These are phyloP conservation scores for Lepidurus arcticus DNA, from an alignment of 1,140 invertebrate species.

Conservation along the genomic window DNA sequence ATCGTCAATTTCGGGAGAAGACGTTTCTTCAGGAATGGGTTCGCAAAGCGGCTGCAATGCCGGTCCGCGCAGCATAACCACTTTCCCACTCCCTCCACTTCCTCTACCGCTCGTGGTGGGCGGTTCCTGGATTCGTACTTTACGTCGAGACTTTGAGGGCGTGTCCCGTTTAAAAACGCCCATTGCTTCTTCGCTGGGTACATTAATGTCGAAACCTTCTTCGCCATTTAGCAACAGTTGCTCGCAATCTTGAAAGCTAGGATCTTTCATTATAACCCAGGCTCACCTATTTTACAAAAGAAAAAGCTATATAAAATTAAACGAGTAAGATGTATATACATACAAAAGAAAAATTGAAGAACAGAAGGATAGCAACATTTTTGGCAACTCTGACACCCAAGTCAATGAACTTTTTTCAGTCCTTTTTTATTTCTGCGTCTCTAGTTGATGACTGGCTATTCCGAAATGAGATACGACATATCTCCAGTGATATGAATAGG, in stretches of 20 bases:
- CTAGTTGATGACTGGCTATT: too few species aligned
- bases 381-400: too few species aligned
- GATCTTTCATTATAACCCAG: neutral
- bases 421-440: too few species aligned
- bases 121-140: constrained; percentile 4
- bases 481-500: too few species aligned
- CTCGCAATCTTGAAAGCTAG: constrained; percentile 13
- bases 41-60: constrained; percentile 15
- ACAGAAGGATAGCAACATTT: too few species aligned
- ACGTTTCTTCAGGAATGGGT: constrained; percentile 29
- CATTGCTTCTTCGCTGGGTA: neutral
- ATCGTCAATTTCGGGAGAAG: constrained; percentile 28
- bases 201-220: neutral
- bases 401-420: too few species aligned
- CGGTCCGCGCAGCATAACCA: neutral
- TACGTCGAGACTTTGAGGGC: neutral
- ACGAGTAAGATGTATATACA: too few species aligned
- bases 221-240: neutral
- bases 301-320: neutral
- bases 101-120: neutral
- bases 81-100: neutral
- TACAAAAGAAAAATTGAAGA: too few species aligned
- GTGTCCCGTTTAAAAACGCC: neutral
- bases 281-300: neutral
- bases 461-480: too few species aligned